Base-by-base conservation (phyloP, 1,140 invertebrate species). In the Dendroctonus valens region DNA sequence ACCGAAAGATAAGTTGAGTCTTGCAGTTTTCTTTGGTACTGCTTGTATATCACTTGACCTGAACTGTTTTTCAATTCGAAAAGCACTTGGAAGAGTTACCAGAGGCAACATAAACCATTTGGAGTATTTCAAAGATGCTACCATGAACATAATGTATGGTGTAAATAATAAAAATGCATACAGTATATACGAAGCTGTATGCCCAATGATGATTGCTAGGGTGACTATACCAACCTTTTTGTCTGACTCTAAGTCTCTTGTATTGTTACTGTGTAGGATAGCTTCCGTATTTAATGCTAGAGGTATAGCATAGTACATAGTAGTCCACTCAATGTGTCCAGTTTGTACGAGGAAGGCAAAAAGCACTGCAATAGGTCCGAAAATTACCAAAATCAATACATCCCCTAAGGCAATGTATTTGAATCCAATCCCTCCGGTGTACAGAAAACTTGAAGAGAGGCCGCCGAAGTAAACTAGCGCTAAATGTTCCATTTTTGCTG, bases 381-480 rank as follows among this genome's bases (percentile, higher is more conserved):
- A 97, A 73, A 96, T 91, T 46, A 97, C 86, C 73, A 97, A 84
- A 71, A 97, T 91, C 55, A 97, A 79, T 39, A 97, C 86, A 81
- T 97, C 94, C 44, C 94, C 94, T 26, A 96, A 79, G 5, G 92
- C 94, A 73, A 96, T 94, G 73, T 96, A 96, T 78, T 96, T 97
- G 41, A 96, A 84, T 53, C 94, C 94, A 73, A 93, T 91, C n/a
- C 94, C 94, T 50, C 94, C 94, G 0, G 94, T 96, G 69, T 94
- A 92, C 5, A 97, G 80, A 81, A 96, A 96, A 60, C 92, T 94
- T n/a, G 92, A 93, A n/a, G 94, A 97, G 48, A 98, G 77, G 0
- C 95, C 96, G 59, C 95, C 94, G 81, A 98, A 97, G 77, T 96
- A 98, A 0, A 97, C 89, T 7, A 97, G 80, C 3, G 95, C 94